Percentiles rank a stretch among this genome's conserved stretches.
These are phyloP conservation scores for Camponotus floridanus DNA, from an alignment of 1,140 invertebrate species.

Conservation along the genomic window DNA sequence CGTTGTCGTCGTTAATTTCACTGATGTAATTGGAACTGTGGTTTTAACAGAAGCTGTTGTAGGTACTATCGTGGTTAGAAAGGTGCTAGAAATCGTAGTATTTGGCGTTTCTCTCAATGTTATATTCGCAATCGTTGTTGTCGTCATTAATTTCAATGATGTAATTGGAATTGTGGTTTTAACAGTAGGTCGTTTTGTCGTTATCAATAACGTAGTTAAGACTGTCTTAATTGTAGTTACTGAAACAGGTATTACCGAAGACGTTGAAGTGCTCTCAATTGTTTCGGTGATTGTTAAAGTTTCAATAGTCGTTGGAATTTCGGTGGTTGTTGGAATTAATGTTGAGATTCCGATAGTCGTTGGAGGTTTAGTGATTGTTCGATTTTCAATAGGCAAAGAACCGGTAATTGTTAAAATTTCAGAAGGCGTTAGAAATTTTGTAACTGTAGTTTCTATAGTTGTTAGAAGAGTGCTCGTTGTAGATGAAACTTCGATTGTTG, in stretches of 20 bases:
- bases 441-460: neutral
- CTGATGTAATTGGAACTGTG: neutral
- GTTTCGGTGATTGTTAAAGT: neutral
- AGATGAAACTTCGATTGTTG: neutral
- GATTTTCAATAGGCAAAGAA: neutral
- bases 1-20: neutral
- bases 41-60: neutral
- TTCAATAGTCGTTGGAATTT: neutral
- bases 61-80: neutral
- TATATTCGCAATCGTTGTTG: neutral
- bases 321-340: neutral
- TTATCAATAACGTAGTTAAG: slow-evolving; percentile 1
- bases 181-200: neutral
- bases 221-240: neutral
- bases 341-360: slow-evolving; percentile 21
- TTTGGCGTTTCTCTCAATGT: neutral
- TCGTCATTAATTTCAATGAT: neutral
- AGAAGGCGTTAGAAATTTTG: neutral
- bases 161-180: neutral
- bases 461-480: neutral
- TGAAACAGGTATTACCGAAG: slow-evolving; percentile 2
- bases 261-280: neutral
- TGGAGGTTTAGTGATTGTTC: neutral
- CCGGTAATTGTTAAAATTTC: neutral
- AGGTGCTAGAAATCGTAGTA: slow-evolving; percentile 2